Percentiles rank a stretch among this genome's conserved stretches.
These are phyloP conservation scores for Pipistrellus nathusii DNA, from an alignment of 2,797 vertebrate genomes.

Conservation along the genomic window DNA sequence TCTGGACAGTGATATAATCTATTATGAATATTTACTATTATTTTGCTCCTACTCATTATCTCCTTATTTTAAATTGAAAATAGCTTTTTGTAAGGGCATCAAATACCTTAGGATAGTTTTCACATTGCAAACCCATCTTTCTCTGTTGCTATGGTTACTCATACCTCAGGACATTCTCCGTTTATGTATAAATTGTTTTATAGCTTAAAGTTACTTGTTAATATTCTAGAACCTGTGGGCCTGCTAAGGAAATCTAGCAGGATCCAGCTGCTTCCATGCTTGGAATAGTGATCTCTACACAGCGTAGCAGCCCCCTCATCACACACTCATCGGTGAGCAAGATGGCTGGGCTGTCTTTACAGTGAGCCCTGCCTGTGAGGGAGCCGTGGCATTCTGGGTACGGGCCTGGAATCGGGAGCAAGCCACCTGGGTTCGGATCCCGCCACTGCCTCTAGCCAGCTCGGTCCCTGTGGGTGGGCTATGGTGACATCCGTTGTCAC, in stretches of 20 bases:
- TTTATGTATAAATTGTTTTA: slow-evolving; percentile 64
- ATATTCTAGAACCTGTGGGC: background rate
- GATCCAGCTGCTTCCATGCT: slow-evolving; percentile 13
- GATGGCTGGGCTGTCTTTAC: slow-evolving; percentile 25
- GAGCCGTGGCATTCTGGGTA: background rate
- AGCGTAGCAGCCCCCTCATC: background rate
- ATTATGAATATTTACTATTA: slow-evolving; percentile 25
- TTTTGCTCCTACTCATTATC: slow-evolving; percentile 25
- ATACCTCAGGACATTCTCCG: slow-evolving; percentile 59
- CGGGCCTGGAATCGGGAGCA: background rate
- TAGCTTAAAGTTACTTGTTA: slow-evolving; percentile 59
- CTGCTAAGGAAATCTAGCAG: slow-evolving; percentile 49
- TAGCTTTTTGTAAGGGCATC: slow-evolving; percentile 31
- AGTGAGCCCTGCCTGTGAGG: background rate
- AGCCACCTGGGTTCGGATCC: background rate
- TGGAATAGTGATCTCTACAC: slow-evolving; percentile 35
- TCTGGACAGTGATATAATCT: slow-evolving; percentile 40
- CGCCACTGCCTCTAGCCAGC: background rate
- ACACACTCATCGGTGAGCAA: background rate
- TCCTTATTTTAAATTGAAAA: slow-evolving; percentile 35
- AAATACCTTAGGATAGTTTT: slow-evolving; percentile 55
- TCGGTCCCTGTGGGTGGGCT: background rate
- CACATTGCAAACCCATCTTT: slow-evolving; percentile 63
- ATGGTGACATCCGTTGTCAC: background rate
- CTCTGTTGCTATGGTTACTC: slow-evolving; percentile 77